Conservation (phyloP, 2,797 vertebrate species). For the Luscinia megarhynchos region DNA sequence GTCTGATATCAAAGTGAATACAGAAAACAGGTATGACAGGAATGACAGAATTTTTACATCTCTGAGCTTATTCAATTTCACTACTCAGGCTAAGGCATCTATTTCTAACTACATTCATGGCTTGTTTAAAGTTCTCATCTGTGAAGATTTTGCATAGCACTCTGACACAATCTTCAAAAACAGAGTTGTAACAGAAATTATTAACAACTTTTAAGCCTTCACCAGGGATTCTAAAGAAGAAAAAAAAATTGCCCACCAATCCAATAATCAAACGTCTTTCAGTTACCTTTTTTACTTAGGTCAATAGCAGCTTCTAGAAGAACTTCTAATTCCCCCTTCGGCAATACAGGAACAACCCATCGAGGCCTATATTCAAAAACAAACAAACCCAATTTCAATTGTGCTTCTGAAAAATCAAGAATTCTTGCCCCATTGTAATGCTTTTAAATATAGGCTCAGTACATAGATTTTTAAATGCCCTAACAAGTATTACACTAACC, state of each 20-base stretch:
- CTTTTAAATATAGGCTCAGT: neutral
- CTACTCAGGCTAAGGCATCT: neutral
- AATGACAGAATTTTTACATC: neutral
- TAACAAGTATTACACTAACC: neutral
- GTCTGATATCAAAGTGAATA: constrained; percentile 13
- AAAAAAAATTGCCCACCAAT: neutral
- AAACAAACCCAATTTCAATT: neutral
- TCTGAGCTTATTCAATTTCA: neutral
- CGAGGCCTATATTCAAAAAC: constrained; percentile 86
- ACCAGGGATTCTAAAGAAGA: neutral
- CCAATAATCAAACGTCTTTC: neutral
- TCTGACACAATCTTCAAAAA: neutral
- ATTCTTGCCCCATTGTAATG: neutral
- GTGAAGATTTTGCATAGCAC: neutral
- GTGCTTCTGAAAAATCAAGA: neutral
- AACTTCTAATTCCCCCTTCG: constrained; percentile 99
- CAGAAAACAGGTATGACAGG: constrained; percentile 7
- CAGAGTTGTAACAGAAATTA: neutral
- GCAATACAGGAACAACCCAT: constrained; percentile 99
- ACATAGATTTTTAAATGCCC: neutral
- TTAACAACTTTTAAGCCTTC: neutral
- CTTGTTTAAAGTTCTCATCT: neutral
- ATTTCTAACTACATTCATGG: neutral
- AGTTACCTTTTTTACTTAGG: constrained; percentile 99
- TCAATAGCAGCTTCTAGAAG: constrained; percentile 99